Base-by-base conservation (phyloP, 2,888 invertebrate genomes). In the Beris morrisii region DNA sequence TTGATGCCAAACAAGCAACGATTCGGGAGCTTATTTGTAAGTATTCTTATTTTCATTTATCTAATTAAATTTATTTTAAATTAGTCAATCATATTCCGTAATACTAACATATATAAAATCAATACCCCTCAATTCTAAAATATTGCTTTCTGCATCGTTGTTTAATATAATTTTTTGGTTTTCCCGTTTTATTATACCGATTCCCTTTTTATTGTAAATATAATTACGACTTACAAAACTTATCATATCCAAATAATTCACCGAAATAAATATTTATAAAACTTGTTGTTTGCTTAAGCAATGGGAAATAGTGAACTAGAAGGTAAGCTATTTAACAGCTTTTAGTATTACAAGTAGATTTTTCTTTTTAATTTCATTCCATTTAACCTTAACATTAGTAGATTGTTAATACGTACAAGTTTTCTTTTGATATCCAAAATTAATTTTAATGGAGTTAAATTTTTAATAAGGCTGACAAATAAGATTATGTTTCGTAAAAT, bases 21-120 rank as follows among this genome's bases (percentile, higher is more conserved):
- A 89, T 93, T 75, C 85, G 88, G 77, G 88, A 91, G 78, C 86
- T 93, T 74, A 89, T 92, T 73, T 90, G 93, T 92, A 79, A 81
- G 86, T 82, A 54, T 69, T 22, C 56, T 50, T 61, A 48, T 65
- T 50, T 38, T 53, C 15, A 22, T 53, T 53, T 53, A 22, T 53
- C 22, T 12, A 7, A 30, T n/a, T 30, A 15, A 15, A 54, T 22
- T 22, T 22, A 1, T 38, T 38, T 38, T 38, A 38, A 38, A 38
- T 5, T 9, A 38, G 38, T 9, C 28, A 52, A 52, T 46, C 4
- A 44, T 44, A 12, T 12, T 44, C 11, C 44, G 44, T 44, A 44
- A 12, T 44, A 44, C 4, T 11, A 44, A 44, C n/a, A 2, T 4
- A 9, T 12, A 22, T 28, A 22, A 52, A 22, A 28, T 22, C 52